A percentile compares a stretch with the other conserved stretches of the same genome.
Evolutionary conservation across 2,113 vertebrate species (phyloP).

Genomic region (Taxidea taxus): DNA sequence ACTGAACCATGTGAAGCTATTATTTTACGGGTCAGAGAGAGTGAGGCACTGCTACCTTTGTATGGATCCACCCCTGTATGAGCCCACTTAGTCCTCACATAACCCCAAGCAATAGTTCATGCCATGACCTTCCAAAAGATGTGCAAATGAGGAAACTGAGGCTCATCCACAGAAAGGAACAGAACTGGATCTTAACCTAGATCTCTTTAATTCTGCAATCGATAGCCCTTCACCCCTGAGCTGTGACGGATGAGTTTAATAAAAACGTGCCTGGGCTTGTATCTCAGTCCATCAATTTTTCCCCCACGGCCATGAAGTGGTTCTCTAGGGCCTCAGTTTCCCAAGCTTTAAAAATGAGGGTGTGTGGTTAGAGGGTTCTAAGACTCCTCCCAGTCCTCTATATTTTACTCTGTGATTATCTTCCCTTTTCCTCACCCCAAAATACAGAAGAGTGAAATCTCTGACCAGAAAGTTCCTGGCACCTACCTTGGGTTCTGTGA

Average conservation of each 20-base stretch:
- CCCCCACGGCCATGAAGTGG: background rate
- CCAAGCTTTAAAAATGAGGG: background rate
- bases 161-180: background rate
- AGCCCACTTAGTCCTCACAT: background rate
- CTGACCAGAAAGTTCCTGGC: constrained; percentile 81
- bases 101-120: background rate
- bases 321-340: constrained; percentile 52
- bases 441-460: constrained; percentile 79
- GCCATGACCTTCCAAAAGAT: background rate
- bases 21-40: background rate
- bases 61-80: background rate
- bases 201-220: background rate
- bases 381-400: background rate
- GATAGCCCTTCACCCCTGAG: background rate
- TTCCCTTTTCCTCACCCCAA: constrained; percentile 79
- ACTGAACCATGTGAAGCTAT: background rate
- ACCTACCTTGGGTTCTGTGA: constrained; percentile 74
- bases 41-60: background rate
- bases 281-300: background rate
- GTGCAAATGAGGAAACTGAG: background rate
- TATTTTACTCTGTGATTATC: constrained; percentile 56
- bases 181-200: background rate
- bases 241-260: background rate
- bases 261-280: background rate
- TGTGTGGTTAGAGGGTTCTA: background rate